phyloP scores from a whole-genome alignment of 2,888 invertebrate species.

The Idaea biselata region DNA sequence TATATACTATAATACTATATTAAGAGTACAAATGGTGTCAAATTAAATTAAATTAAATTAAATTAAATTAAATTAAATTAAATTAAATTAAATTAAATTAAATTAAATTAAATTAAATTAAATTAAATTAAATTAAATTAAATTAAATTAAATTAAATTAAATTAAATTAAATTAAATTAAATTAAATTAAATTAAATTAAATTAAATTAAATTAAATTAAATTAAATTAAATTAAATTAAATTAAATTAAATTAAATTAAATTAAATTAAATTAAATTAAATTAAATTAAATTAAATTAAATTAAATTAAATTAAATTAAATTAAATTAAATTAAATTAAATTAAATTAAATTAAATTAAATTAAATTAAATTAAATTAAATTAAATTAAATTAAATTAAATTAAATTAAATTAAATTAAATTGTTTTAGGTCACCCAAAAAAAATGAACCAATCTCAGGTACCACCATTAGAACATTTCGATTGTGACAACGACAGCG shows the following conservation, averaged over 20 bases:
- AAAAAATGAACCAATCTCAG: too few species aligned
- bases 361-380: neutral
- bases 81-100: conserved; percentile 1
- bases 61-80: neutral
- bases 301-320: neutral
- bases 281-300: neutral
- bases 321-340: conserved; percentile 1
- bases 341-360: neutral
- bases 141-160: conserved; percentile 1
- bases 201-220: conserved; percentile 1
- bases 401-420: conserved; percentile 1
- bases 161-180: neutral
- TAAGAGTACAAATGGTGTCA: neutral
- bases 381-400: neutral
- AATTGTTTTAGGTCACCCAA: neutral
- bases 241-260: neutral
- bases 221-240: neutral
- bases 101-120: neutral
- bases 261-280: conserved; percentile 1
- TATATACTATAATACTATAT: too few species aligned
- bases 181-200: neutral
- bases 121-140: neutral
- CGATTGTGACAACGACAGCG: neutral
- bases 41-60: neutral
- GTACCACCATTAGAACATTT: neutral